Evolutionary conservation across 2,113 vertebrate species (phyloP).

Genomic region (Tonatia bakeri): DNA sequence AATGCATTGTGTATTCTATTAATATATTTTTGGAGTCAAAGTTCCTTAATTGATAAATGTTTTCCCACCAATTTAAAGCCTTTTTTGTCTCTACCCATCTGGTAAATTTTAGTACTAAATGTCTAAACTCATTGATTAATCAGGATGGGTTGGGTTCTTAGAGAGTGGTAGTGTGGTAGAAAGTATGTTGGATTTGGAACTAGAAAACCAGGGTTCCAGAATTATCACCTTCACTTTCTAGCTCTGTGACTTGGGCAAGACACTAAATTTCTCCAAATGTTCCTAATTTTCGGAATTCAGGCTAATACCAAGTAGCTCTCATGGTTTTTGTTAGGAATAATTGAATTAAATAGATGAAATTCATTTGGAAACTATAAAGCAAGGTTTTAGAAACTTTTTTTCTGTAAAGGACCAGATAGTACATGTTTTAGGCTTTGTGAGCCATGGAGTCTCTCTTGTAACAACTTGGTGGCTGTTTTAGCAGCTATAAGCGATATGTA

Average conservation of each 20-base stretch:
- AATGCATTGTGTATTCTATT: constrained; percentile 2
- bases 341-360: constrained; percentile 7
- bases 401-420: neutral
- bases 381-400: neutral
- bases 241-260: neutral
- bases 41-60: neutral
- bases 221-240: neutral
- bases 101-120: constrained; percentile 25
- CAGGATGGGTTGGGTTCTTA: neutral
- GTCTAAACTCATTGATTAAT: constrained; percentile 8
- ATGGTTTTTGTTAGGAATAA: constrained; percentile 2
- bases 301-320: constrained; percentile 4
- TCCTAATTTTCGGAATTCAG: constrained; percentile 26
- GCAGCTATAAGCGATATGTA: neutral
- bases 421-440: constrained; percentile 26
- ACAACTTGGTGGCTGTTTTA: neutral
- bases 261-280: neutral
- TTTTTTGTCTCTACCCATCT: neutral
- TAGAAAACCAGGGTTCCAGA: neutral
- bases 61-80: constrained; percentile 23
- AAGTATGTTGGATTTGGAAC: constrained; percentile 17
- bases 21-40: constrained; percentile 34
- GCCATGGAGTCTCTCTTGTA: constrained; percentile 4
- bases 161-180: constrained; percentile 7
- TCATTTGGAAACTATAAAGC: constrained; percentile 25